Evolutionary conservation across 2,797 vertebrate species (phyloP), one percentile per base, ranked within the genome.

Genomic region (Tympanoctomys barrerae): DNA sequence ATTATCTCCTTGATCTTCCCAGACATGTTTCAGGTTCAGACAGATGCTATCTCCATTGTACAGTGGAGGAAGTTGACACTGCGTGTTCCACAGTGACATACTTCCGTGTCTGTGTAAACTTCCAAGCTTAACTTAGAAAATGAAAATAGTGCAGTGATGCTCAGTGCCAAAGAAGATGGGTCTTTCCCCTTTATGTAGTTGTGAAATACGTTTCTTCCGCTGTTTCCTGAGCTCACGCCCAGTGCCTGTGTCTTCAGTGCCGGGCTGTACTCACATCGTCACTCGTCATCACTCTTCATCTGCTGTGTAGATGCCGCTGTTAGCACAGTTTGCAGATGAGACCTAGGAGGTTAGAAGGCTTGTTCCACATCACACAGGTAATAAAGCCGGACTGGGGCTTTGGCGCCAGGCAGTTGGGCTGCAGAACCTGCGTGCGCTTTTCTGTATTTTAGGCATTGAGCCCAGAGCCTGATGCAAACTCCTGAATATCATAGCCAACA

Each of bases 261-360:
- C 36, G 0, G 14, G 18, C 46, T n/a, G 3, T 42, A 8, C 1
- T 0, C 2, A 36, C 62, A 4, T 13, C 21, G 0, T 33, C 73
- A 2, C 57, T 79, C 42, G 39, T 64, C 66, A 7, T 49, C 73
- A 2, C 57, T 79, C 42, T 49, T 64, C 66, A 7, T 49, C 79
- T 64, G 61, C 5, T 1, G 7, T 13, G 13, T 0, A 52, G 52
- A 9, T 46, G 1, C 86, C 31, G 7, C 18, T 22, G 0, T 33
- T 28, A 39, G 18, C 24, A 18, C 46, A 0, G 59, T 49, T 61
- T 78, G 46, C 78, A 68, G n/a, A 33, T 18, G 75, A 68, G 78
- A 39, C 59, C 5, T 14, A 22, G 42, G 33, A 82, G 24, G 42
- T 52, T 64, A 33, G 71, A 26, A 21, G 26, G 73, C 49, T 81